phyloP scores from a whole-genome alignment of 2,113 vertebrate species.

The Eulemur rufifrons region DNA sequence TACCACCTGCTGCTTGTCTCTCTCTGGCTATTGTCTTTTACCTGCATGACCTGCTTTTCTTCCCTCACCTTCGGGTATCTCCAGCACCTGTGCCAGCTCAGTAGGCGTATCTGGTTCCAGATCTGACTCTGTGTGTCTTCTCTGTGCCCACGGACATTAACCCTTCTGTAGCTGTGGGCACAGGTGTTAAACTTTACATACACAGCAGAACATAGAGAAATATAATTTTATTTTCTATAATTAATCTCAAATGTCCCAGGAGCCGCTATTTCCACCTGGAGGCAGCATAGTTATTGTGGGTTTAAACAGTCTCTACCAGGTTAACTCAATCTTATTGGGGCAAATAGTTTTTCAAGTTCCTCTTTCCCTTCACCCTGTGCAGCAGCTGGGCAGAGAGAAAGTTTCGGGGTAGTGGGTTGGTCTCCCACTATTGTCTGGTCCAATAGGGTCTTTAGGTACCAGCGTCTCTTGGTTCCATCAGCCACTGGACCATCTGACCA shows the following conservation, averaged over 20 bases:
- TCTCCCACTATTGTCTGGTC: background rate
- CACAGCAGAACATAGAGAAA: background rate
- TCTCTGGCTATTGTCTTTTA: background rate
- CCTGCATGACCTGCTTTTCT: background rate
- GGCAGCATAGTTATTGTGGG: background rate
- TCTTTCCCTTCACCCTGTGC: background rate
- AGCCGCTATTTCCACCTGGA: background rate
- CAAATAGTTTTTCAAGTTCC: background rate
- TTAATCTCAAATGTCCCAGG: background rate
- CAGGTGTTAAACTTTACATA: background rate
- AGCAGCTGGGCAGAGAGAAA: background rate
- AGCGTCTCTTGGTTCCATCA: background rate
- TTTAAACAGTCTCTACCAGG: background rate
- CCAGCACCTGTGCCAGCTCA: background rate
- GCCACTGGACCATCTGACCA: background rate
- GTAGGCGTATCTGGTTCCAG: background rate
- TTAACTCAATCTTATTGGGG: background rate
- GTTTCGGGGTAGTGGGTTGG: background rate
- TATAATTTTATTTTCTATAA: background rate
- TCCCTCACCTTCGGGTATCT: background rate
- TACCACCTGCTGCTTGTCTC: slow-evolving; percentile 18
- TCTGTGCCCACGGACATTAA: background rate
- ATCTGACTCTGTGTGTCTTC: background rate
- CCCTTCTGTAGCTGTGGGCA: background rate
- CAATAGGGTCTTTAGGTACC: background rate